These are phyloP conservation scores for Ophonus ardosiacus DNA, from an alignment of 2,888 invertebrate species.

Conservation along the genomic window DNA sequence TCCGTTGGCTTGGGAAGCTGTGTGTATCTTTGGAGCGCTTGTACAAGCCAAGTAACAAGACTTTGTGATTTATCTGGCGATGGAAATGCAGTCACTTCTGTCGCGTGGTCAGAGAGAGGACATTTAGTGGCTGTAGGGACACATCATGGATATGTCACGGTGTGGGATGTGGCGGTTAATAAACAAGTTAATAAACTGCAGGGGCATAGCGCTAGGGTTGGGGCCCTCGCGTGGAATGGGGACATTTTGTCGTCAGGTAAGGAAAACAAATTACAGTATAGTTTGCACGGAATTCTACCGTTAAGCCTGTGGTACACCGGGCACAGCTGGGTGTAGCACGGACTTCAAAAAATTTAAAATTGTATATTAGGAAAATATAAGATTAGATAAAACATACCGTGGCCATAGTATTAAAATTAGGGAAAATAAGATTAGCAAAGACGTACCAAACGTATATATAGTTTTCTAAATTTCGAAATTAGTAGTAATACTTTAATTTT, in stretches of 20 bases:
- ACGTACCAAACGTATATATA: too few species aligned
- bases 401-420: too few species aligned
- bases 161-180: constrained; percentile 97
- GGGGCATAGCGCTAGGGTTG: constrained; percentile 94
- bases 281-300: too few species aligned
- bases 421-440: too few species aligned
- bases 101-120: constrained; percentile 99
- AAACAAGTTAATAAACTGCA: constrained; percentile 94
- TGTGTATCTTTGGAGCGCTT: constrained; percentile 99
- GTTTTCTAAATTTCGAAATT: too few species aligned
- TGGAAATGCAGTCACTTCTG: constrained; percentile 97
- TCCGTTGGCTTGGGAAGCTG: constrained; percentile 98
- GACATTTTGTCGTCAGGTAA: constrained; percentile 90
- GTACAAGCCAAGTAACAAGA: constrained; percentile 95
- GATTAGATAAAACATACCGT: too few species aligned
- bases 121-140: constrained; percentile 96
- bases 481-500: too few species aligned
- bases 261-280: too few species aligned
- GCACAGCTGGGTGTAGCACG: too few species aligned
- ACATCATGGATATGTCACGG: constrained; percentile 96
- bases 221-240: constrained; percentile 98
- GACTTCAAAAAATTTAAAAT: too few species aligned
- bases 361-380: too few species aligned
- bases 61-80: constrained; percentile 96
- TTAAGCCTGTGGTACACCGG: too few species aligned